A percentile compares a stretch with the other conserved stretches of the same genome.
These are phyloP conservation scores for Physeter macrocephalus DNA, from an alignment of 2,113 vertebrate genomes.

Conservation along the genomic window DNA sequence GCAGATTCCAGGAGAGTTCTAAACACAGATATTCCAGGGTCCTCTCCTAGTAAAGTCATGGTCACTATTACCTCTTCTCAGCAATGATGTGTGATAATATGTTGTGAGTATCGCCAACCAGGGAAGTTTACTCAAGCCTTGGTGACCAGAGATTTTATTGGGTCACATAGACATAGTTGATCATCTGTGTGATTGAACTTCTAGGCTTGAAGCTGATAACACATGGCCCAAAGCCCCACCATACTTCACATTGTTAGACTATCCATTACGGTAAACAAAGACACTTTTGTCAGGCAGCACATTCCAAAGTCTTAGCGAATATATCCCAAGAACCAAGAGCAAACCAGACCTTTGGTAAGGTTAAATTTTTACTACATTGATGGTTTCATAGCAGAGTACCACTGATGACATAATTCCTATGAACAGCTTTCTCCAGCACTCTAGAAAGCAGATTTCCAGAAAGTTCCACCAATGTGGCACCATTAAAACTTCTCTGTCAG, in stretches of 20 bases:
- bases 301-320: background rate
- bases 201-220: background rate
- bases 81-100: background rate
- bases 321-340: background rate
- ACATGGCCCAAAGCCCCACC: background rate
- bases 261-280: background rate
- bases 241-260: background rate
- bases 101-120: background rate
- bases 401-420: background rate
- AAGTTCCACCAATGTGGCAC: background rate
- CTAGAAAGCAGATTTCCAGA: background rate
- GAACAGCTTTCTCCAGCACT: background rate
- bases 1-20: background rate
- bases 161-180: background rate
- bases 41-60: background rate
- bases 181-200: background rate
- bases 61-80: background rate
- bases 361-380: background rate
- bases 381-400: background rate
- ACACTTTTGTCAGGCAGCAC: background rate
- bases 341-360: background rate
- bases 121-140: background rate
- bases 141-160: background rate
- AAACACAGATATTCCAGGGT: background rate
- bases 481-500: background rate